phyloP scores from a whole-genome alignment of 2,113 vertebrate genomes.

The Calidris pygmaea region DNA sequence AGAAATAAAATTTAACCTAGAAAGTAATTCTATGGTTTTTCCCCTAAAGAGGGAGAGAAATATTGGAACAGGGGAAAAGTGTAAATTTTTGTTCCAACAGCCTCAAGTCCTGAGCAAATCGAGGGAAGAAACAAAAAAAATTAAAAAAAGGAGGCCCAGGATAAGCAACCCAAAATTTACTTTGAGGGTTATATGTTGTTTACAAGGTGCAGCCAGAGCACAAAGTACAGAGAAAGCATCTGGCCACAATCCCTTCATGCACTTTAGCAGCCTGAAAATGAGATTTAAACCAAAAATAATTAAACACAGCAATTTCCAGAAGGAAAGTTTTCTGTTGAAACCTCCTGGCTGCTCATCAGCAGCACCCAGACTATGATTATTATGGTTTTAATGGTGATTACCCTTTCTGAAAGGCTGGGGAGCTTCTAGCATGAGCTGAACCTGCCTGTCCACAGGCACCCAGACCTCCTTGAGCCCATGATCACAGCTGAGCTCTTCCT shows the following conservation, averaged over 20 bases:
- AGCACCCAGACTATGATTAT: background rate
- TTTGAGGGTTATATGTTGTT: background rate
- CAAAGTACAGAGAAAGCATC: background rate
- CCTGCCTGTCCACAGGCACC: background rate
- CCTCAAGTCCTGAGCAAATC: background rate
- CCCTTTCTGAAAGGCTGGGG: background rate
- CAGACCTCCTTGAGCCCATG: accelerated
- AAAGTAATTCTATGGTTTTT: background rate
- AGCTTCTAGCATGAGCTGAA: background rate
- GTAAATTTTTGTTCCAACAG: background rate
- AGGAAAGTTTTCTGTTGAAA: background rate
- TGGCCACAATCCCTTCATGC: background rate
- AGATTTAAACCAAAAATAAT: background rate
- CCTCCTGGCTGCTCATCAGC: background rate
- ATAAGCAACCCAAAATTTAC: background rate
- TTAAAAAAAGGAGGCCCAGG: background rate
- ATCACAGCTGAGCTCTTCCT: background rate
- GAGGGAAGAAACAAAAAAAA: too few species aligned
- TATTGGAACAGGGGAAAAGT: background rate
- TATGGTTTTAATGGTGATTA: background rate
- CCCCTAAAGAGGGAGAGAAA: background rate
- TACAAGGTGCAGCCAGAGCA: background rate
- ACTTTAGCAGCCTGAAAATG: background rate
- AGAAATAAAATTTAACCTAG: background rate
- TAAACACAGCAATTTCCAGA: background rate